phyloP scores from a whole-genome alignment of 2,113 vertebrate species.

The Mustelus asterias region DNA sequence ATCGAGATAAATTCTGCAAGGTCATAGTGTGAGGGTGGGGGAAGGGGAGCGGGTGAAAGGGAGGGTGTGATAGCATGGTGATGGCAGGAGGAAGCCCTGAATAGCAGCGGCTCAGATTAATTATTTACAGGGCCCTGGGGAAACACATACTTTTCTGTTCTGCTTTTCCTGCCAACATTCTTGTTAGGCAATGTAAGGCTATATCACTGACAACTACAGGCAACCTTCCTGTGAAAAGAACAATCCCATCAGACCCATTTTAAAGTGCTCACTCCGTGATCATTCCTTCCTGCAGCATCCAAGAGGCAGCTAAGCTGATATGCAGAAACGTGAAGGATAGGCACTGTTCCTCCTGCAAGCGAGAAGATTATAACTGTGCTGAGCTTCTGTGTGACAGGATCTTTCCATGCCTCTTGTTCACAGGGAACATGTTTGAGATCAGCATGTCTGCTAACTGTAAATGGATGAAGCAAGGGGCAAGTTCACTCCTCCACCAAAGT shows the following conservation, averaged over 20 bases:
- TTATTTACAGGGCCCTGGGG: not conserved
- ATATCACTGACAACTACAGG: not conserved
- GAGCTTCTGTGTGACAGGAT: not conserved
- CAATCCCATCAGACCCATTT: not conserved
- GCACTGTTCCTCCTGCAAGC: not conserved
- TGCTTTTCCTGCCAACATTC: not conserved
- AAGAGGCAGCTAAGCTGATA: not conserved
- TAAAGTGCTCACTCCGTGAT: not conserved
- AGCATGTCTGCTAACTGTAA: not conserved
- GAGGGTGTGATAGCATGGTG: too few species aligned
- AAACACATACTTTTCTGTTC: not conserved
- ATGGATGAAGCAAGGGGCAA: not conserved
- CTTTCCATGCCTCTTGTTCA: not conserved
- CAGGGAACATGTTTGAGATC: not conserved
- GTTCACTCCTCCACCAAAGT: not conserved
- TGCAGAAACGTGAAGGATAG: not conserved
- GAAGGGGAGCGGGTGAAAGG: too few species aligned
- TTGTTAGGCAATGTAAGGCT: not conserved
- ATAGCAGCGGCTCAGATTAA: not conserved
- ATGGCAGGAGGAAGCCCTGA: not conserved
- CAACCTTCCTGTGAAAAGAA: not conserved
- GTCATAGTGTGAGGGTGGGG: not conserved
- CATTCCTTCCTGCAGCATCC: not conserved
- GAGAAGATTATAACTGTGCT: not conserved
- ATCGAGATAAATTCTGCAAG: not conserved